Conservation (phyloP, 2,888 invertebrate species). For the Apantesis nais region DNA sequence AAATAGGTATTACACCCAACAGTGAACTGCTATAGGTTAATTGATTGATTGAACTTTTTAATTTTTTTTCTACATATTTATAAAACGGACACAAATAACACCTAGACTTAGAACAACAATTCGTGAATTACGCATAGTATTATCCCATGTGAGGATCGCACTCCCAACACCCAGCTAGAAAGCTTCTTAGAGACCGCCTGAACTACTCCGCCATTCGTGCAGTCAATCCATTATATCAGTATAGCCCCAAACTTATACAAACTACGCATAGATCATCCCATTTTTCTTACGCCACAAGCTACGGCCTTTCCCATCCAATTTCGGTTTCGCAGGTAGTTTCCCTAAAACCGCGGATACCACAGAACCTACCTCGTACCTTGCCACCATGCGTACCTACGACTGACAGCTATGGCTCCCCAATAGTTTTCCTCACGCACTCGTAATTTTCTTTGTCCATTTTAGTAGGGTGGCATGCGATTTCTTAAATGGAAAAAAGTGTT, state of each 20-base stretch:
- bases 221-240: too few species aligned
- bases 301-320: constrained; percentile 21
- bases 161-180: too few species aligned
- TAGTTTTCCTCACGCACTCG: constrained; percentile 39
- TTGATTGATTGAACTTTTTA: too few species aligned
- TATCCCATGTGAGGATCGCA: too few species aligned
- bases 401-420: constrained; percentile 43
- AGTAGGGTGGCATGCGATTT: constrained; percentile 23
- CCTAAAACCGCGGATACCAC: constrained; percentile 18
- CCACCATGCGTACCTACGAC: constrained; percentile 25
- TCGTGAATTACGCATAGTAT: too few species aligned
- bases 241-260: neutral
- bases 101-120: too few species aligned
- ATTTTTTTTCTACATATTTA: too few species aligned
- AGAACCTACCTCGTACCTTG: constrained; percentile 16
- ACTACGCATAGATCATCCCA: constrained; percentile 3
- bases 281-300: constrained; percentile 19
- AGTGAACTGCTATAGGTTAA: too few species aligned
- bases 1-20: too few species aligned
- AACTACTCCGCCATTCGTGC: too few species aligned
- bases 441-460: constrained; percentile 26
- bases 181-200: too few species aligned
- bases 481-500: constrained; percentile 4
- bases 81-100: too few species aligned
- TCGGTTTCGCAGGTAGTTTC: constrained; percentile 18